Conservation (phyloP, 1,140 invertebrate species). For the Drosophila obscura region DNA sequence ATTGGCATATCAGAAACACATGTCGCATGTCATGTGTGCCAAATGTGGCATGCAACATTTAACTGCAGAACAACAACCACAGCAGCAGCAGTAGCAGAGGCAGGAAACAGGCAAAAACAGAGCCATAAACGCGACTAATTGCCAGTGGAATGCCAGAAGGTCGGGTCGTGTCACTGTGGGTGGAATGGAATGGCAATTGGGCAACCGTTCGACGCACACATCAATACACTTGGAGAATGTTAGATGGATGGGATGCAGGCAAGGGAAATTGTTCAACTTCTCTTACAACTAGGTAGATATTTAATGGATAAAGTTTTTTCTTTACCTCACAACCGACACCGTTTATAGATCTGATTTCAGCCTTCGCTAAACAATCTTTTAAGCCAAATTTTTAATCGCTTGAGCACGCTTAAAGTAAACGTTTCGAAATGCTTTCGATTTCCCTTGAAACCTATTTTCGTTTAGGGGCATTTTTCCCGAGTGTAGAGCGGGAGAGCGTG, state of each 20-base stretch:
- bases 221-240: slow-evolving; percentile 7
- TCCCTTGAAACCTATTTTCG: slow-evolving; percentile 13
- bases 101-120: slow-evolving; percentile 31
- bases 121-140: slow-evolving; percentile 75
- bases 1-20: slow-evolving; percentile 77
- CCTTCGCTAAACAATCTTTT: not conserved
- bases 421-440: slow-evolving; percentile 43
- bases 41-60: slow-evolving; percentile 82
- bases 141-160: slow-evolving; percentile 68
- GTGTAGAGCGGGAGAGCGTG: slow-evolving; percentile 21
- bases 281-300: too few relatives aligned
- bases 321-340: not conserved
- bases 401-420: not conserved
- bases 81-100: slow-evolving; percentile 8
- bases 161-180: slow-evolving; percentile 49
- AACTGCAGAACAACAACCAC: slow-evolving; percentile 54
- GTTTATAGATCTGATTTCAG: not conserved
- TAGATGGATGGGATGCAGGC: too few relatives aligned
- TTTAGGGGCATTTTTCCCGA: slow-evolving; percentile 1
- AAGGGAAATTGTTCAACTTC: not conserved
- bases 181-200: slow-evolving; percentile 41
- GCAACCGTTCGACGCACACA: not conserved
- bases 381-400: not conserved
- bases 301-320: too few relatives aligned
- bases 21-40: slow-evolving; percentile 76